phyloP scores from a whole-genome alignment of 2,888 invertebrate species.

The Eumacrocentrus americanus region DNA sequence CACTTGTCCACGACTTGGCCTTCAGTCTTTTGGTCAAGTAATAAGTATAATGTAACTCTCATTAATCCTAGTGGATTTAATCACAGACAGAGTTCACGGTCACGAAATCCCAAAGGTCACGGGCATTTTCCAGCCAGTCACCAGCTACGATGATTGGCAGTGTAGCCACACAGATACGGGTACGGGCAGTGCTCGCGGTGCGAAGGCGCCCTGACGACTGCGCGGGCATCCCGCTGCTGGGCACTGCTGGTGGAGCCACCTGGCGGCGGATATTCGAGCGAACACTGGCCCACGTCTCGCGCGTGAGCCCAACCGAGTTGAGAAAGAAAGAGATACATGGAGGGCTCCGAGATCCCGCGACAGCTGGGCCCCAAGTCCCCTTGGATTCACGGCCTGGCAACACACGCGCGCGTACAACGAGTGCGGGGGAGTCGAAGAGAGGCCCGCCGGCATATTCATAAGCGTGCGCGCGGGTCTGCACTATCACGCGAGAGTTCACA shows the following conservation, averaged over 20 bases:
- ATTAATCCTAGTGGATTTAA: slow-evolving; percentile 17
- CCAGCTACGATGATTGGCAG: slow-evolving; percentile 30
- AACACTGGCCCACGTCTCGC: slow-evolving; percentile 31
- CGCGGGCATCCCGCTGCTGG: slow-evolving; percentile 68
- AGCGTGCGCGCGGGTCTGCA: slow-evolving; percentile 30
- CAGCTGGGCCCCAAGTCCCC: slow-evolving; percentile 39
- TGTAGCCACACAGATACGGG: slow-evolving; percentile 35
- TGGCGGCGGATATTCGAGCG: slow-evolving; percentile 58
- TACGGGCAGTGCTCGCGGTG: slow-evolving; percentile 65
- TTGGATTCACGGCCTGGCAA: slow-evolving; percentile 45
- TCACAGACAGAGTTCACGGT: slow-evolving; percentile 22
- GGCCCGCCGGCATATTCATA: slow-evolving; percentile 32
- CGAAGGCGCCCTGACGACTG: slow-evolving; percentile 71
- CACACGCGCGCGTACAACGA: slow-evolving; percentile 64
- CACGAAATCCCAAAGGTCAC: slow-evolving; percentile 15
- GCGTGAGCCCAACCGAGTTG: slow-evolving; percentile 30
- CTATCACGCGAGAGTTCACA: slow-evolving; percentile 29
- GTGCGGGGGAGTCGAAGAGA: slow-evolving; percentile 32
- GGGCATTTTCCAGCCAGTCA: slow-evolving; percentile 14
- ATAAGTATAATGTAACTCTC: not conserved
- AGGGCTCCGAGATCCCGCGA: slow-evolving; percentile 29
- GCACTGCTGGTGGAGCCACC: slow-evolving; percentile 71
- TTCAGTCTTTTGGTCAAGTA: not conserved
- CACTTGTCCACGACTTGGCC: not conserved
- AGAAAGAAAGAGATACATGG: slow-evolving; percentile 13